A percentile compares a stretch with the other conserved stretches of the same genome.
Evolutionary conservation across 2,888 invertebrate species (phyloP).

Genomic region (Trissonchulus latispiculum): DNA sequence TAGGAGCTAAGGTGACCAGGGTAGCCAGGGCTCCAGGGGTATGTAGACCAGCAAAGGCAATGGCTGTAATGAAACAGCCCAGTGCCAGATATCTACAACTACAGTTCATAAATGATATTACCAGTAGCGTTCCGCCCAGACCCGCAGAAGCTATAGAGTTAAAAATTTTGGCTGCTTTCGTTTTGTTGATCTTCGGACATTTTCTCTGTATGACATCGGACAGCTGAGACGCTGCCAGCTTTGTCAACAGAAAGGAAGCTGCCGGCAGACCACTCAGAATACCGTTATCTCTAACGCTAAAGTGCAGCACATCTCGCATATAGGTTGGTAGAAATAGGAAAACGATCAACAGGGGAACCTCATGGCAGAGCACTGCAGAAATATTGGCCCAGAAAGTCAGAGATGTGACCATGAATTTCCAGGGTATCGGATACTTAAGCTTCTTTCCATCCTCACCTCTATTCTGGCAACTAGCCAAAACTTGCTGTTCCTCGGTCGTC

Average conservation of each 20-base stretch:
- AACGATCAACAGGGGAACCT: constrained; percentile 18
- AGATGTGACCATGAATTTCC: neutral
- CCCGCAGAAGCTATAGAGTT: constrained; percentile 14
- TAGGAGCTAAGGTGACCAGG: constrained; percentile 20
- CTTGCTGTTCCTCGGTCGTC: neutral
- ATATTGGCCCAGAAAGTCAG: constrained; percentile 17
- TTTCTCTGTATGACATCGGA: neutral
- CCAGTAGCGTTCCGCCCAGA: constrained; percentile 17
- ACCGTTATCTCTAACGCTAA: constrained; percentile 5
- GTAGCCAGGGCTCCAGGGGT: constrained; percentile 19
- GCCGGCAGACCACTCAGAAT: constrained; percentile 12
- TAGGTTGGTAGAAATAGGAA: constrained; percentile 20
- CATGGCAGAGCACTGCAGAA: constrained; percentile 19
- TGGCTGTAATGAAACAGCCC: neutral
- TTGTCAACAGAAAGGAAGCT: constrained; percentile 3
- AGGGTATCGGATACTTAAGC: neutral
- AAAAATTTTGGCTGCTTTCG: constrained; percentile 14
- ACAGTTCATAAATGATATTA: constrained; percentile 1
- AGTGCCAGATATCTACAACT: neutral
- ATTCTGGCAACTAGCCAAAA: neutral
- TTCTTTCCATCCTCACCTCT: neutral
- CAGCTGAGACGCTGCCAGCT: constrained; percentile 15
- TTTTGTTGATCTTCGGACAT: neutral
- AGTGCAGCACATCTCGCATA: constrained; percentile 18
- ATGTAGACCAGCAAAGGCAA: constrained; percentile 21